Evolutionary conservation across 2,113 vertebrate genomes (phyloP), one percentile per base, ranked within the genome.

Genomic region (Corythoichthys haematopterus): DNA sequence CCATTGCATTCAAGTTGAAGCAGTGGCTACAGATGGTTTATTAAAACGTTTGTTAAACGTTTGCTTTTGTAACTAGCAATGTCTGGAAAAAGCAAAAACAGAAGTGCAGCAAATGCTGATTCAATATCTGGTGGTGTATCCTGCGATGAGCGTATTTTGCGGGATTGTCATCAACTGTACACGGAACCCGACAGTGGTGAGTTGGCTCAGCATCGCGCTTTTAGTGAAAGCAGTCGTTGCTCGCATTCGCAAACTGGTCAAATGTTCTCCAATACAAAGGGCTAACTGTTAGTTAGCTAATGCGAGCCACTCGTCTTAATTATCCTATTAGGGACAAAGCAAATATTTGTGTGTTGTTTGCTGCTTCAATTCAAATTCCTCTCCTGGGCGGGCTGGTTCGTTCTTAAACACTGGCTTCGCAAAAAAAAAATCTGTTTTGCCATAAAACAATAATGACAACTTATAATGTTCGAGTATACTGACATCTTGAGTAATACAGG

Each of bases 101-200:
- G 93, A 65, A 91, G 76, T 48, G 90, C 85, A 1, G 91, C 91
- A 0, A 94, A 93, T 72, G 88, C 91, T 3, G 88, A 90, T 6
- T 62, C 77, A 0, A 66, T 90, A 60, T 63, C 85, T 0, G 89
- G 83, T 36, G 77, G 81, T 1, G 89, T 93, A 46, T 88, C 90
- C 64, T 89, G 91, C 66, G 91, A 93, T 47, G 93, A 93, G 78
- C 87, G 90, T 38, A 93, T 94, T 59, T 64, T 94, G 63, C 80
- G 89, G 69, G 92, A 93, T 51, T 93, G 91, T 78, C 92, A 94
- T 58, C 85, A 89, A 33, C 80, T 93, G 37, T 94, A 94, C 87
- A 86, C 75, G 36, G 90, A 92, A 0, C 55, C 84, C 0, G 80
- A 88, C 48, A 93, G 87, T 7, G 93, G 93, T 93, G 81, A 91